phyloP scores from a whole-genome alignment of 2,888 invertebrate genomes.

The Sphecodes monilicornis region DNA sequence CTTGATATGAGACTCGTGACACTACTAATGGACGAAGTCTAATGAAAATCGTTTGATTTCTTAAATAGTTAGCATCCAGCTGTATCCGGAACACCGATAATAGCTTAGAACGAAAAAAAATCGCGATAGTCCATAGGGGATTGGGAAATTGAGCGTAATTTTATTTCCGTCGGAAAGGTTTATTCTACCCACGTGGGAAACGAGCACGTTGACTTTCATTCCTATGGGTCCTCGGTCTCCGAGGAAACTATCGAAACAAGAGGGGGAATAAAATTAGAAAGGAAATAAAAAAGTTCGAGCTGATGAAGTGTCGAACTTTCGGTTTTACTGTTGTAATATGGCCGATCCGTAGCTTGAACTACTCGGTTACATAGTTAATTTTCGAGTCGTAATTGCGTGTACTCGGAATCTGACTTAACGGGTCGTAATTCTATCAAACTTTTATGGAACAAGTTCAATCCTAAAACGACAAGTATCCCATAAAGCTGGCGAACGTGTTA shows the following conservation, averaged over 20 bases:
- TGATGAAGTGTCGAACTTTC: conserved; percentile 7
- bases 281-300: background rate
- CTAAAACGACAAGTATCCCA: background rate
- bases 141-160: background rate
- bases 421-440: conserved; percentile 4
- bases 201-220: background rate
- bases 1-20: no score
- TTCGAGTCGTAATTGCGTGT: background rate
- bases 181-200: background rate
- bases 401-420: background rate
- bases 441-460: background rate
- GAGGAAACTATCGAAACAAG: background rate
- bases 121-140: background rate
- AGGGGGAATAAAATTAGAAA: conserved; percentile 9
- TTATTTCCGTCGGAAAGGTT: background rate
- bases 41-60: background rate
- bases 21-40: background rate
- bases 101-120: background rate
- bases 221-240: background rate
- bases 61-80: background rate
- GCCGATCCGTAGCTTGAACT: background rate
- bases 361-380: background rate
- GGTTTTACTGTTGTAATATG: background rate
- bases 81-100: background rate
- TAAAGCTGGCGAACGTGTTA: background rate